Percentiles rank a stretch among this genome's conserved stretches.
Evolutionary conservation across 2,888 invertebrate genomes (phyloP).

Genomic region (Macaria liturata): DNA sequence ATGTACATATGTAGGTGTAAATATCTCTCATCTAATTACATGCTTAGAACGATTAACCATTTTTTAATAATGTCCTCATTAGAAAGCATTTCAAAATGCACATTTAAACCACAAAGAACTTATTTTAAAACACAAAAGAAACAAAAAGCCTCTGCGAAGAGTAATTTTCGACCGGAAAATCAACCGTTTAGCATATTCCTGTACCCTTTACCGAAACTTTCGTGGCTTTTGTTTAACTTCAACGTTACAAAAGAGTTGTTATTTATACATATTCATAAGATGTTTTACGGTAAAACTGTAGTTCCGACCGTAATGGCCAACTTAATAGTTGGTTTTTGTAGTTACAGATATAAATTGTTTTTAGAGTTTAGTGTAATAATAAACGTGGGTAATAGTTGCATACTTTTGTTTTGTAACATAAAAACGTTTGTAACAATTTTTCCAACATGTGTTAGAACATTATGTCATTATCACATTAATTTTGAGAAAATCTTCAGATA

Average conservation of each 20-base stretch:
- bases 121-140: slow-evolving; percentile 17
- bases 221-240: slow-evolving; percentile 23
- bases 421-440: too few relatives aligned
- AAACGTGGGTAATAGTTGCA: too few relatives aligned
- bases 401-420: too few relatives aligned
- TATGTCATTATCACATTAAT: too few relatives aligned
- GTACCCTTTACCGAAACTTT: slow-evolving; percentile 42
- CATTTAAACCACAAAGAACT: slow-evolving; percentile 1
- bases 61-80: neutral
- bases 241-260: slow-evolving; percentile 47
- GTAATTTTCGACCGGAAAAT: slow-evolving; percentile 38
- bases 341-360: neutral
- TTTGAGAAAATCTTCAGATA: too few relatives aligned
- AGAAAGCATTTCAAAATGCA: neutral
- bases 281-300: slow-evolving; percentile 40
- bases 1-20: too few relatives aligned
- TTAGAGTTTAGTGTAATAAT: too few relatives aligned
- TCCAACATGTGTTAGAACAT: too few relatives aligned
- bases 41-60: too few relatives aligned
- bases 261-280: slow-evolving; percentile 50
- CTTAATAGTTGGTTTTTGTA: slow-evolving; percentile 14
- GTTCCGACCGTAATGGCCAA: slow-evolving; percentile 33
- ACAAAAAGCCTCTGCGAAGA: slow-evolving; percentile 13
- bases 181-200: slow-evolving; percentile 51
- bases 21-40: too few relatives aligned